These are phyloP conservation scores for Periparus ater DNA, from an alignment of 2,797 vertebrate genomes.

Conservation along the genomic window DNA sequence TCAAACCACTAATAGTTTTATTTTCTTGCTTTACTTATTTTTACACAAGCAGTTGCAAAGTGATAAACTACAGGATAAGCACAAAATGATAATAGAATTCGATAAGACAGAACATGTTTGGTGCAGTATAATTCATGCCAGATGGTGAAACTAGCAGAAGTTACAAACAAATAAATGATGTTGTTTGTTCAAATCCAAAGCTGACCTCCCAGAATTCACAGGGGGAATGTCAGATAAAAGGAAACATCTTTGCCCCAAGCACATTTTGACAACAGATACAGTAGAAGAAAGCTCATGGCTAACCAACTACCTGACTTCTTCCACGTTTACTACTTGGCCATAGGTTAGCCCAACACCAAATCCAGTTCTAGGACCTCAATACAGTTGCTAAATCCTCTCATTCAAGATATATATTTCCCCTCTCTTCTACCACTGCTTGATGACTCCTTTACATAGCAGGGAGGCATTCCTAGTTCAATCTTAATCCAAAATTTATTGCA, in stretches of 20 bases:
- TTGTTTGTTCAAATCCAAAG: not conserved
- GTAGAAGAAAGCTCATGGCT: not conserved
- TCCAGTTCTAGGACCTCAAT: not conserved
- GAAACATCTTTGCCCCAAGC: not conserved
- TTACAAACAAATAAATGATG: not conserved
- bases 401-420: not conserved
- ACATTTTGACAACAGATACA: not conserved
- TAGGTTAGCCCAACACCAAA: not conserved
- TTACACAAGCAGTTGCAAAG: not conserved
- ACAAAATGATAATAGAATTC: constrained; percentile 41
- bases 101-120: constrained; percentile 30
- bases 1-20: constrained; percentile 32
- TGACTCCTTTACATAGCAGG: not conserved
- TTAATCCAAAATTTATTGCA: not conserved
- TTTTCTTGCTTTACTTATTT: constrained; percentile 36
- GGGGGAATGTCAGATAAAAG: not conserved
- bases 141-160: constrained; percentile 4
- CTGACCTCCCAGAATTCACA: not conserved
- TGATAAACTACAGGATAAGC: constrained; percentile 19
- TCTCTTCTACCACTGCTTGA: not conserved
- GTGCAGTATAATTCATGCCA: not conserved
- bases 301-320: not conserved
- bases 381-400: not conserved
- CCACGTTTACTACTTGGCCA: not conserved
- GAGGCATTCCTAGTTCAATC: not conserved